Conservation (phyloP, 2,113 vertebrate species). For the Petrocephalus microphthalmus region DNA sequence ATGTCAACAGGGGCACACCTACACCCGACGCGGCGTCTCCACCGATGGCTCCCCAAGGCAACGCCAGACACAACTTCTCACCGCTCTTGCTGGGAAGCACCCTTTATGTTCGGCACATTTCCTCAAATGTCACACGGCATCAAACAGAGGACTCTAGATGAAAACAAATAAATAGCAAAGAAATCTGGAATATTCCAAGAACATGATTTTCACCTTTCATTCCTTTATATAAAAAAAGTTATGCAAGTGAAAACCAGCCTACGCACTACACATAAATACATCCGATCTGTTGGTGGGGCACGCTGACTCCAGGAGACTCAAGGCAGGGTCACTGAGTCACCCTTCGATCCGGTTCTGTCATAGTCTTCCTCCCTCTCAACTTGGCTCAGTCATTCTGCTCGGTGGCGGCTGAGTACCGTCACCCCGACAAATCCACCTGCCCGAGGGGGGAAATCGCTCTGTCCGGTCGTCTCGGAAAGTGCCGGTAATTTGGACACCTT, state of each 20-base stretch:
- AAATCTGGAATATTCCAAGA: slow-evolving; percentile 1
- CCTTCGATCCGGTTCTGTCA: background rate
- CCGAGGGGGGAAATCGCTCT: background rate
- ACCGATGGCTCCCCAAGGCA: background rate
- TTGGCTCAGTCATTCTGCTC: background rate
- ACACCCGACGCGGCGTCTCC: background rate
- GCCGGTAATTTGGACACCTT: background rate
- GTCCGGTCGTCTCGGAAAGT: background rate
- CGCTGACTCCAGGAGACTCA: slow-evolving; percentile 4
- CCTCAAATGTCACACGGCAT: background rate
- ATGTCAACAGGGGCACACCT: background rate
- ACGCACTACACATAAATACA: slow-evolving; percentile 17
- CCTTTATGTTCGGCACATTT: background rate
- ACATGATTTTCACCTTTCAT: slow-evolving; percentile 19
- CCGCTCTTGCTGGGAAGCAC: background rate
- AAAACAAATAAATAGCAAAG: background rate
- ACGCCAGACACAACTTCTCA: background rate
- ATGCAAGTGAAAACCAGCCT: slow-evolving; percentile 19
- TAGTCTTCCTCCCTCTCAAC: background rate
- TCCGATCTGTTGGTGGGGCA: background rate
- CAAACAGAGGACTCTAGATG: background rate
- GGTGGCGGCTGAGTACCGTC: background rate
- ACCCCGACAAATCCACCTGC: background rate
- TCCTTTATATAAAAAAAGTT: slow-evolving; percentile 15
- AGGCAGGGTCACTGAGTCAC: slow-evolving; percentile 18